Conservation (phyloP, 1,140 invertebrate species). For the Zophobas morio region DNA sequence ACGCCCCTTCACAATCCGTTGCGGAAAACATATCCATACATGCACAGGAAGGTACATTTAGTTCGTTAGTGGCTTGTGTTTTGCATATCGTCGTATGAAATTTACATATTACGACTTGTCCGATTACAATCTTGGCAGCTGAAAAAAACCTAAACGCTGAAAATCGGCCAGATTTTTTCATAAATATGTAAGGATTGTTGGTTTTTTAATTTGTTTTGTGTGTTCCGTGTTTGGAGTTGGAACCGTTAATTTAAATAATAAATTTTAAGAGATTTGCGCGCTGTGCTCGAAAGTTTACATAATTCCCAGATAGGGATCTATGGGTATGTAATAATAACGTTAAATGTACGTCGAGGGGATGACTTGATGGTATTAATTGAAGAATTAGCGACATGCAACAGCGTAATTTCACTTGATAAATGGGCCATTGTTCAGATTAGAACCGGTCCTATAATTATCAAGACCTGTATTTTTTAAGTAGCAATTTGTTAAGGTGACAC, state of each 20-base stretch:
- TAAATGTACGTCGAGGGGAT: conserved; percentile 18
- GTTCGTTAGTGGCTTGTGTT: conserved; percentile 4
- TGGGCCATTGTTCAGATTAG: neutral
- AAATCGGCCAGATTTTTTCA: conserved; percentile 19
- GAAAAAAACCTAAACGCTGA: conserved; percentile 13
- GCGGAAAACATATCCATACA: neutral
- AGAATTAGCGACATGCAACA: conserved; percentile 31
- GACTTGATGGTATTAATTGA: conserved; percentile 30
- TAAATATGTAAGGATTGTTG: conserved; percentile 29
- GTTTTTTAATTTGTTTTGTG: conserved; percentile 1
- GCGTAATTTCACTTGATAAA: conserved; percentile 21
- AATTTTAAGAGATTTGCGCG: neutral
- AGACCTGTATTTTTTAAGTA: too few species aligned
- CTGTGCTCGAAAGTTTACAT: conserved; percentile 7
- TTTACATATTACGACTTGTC: conserved; percentile 35
- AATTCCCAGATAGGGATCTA: conserved; percentile 21
- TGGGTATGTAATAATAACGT: conserved; percentile 23
- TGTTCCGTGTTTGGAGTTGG: neutral
- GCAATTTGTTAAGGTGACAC: too few species aligned
- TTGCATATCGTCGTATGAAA: conserved; percentile 20
- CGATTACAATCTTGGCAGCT: conserved; percentile 24
- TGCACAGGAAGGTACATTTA: conserved; percentile 5
- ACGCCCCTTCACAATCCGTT: conserved; percentile 1
- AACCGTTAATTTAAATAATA: conserved; percentile 2
- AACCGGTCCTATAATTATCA: too few species aligned